Base-by-base conservation (phyloP, 1,140 invertebrate species). In the Belonocnema kinseyi region DNA sequence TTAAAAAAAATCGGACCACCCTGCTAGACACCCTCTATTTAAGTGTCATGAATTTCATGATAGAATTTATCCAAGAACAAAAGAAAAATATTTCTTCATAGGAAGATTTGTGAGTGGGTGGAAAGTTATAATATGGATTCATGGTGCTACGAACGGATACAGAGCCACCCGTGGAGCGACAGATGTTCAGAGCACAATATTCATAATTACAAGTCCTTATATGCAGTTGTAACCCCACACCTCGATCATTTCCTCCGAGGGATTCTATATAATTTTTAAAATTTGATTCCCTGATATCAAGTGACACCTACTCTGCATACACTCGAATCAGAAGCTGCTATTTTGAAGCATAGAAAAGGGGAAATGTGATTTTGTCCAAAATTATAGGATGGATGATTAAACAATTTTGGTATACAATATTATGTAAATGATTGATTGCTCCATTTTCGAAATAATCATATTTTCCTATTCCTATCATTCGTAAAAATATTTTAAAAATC, bases 101-200 rank as follows among this genome's bases (percentile, higher is more conserved):
- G 58, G 14, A 12, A 33, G 10, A 46, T 21, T 26, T 12, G 33
- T 66, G 61, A 66, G 61, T 66, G 61, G 61, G 61, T 16, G 61
- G 61, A 66, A 66, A 46, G 61, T 16, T 26, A 66, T 13, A 40
- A 66, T 66, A 33, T 66, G 16, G 61, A 66, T 66, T 66, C 33
- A 66, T 16, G 61, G 26, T 66, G 61, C 61, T 16, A 66, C 4
- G 58, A 66, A 66, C 52, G 76, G 46, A 70, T 77, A 54, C 70
- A 4, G 72, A 40, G 19, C 40, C 72, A 21, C 74, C 66, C 77
- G 74, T 71, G 50, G 66, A 14, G 73, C 77, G 77, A 79, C 77
- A 79, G 77, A 79, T 75, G 77, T 74, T 75, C 72, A 40, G 40
- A 71, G 21, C 50, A 75, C 73, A 75, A 75, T 79, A 75, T 75